phyloP scores from a whole-genome alignment of 1,140 invertebrate species.

The Stegodyphus dumicola region DNA sequence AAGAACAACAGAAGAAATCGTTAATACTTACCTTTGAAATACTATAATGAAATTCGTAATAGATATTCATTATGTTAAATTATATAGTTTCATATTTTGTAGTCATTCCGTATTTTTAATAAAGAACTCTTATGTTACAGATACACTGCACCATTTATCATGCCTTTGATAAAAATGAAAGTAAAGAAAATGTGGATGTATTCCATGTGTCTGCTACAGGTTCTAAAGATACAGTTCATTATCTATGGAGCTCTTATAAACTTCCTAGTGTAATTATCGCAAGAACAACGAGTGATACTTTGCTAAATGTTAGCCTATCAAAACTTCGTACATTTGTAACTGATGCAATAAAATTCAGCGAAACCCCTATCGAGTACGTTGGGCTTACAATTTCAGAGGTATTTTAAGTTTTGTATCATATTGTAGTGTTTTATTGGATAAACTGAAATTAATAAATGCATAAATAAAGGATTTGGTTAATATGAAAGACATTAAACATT shows the following conservation, averaged over 20 bases:
- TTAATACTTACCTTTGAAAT: no score
- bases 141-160: conserved; percentile 13
- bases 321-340: conserved; percentile 20
- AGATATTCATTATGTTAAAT: not conserved
- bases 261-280: conserved; percentile 44
- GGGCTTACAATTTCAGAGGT: conserved; percentile 40
- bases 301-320: not conserved
- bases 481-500: no score
- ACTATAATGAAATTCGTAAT: not conserved
- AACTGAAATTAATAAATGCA: no score
- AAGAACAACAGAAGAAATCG: not conserved
- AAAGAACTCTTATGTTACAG: conserved; percentile 4
- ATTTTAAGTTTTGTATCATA: not conserved
- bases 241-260: conserved; percentile 42
- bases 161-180: not conserved
- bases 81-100: not conserved
- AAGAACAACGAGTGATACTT: conserved; percentile 24
- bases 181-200: not conserved
- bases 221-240: conserved; percentile 28
- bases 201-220: conserved; percentile 13
- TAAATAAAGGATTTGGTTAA: no score
- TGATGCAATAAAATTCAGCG: conserved; percentile 28
- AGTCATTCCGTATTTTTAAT: not conserved
- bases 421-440: no score
- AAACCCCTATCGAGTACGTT: not conserved